Conservation (phyloP, 2,113 vertebrate genomes). For the Ceyx margarethae region DNA sequence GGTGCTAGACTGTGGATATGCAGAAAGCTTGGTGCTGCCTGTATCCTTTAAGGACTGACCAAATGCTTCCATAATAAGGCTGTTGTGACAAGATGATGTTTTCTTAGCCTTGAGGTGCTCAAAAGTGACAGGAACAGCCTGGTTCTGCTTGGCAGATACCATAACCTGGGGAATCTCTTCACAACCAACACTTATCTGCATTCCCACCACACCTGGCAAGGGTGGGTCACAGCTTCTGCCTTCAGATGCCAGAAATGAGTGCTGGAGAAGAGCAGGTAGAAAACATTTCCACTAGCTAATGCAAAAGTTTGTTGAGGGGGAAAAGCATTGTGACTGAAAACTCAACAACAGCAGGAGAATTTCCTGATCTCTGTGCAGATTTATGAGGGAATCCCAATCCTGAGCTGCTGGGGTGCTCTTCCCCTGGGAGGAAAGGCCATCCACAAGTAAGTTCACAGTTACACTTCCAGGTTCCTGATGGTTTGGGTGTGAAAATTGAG, state of each 20-base stretch:
- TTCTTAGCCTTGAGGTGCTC: neutral
- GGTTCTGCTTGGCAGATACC: neutral
- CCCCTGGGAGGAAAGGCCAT: slow-evolving; percentile 94
- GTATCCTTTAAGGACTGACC: slow-evolving; percentile 81
- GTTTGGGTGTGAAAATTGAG: neutral
- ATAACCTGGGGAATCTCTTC: neutral
- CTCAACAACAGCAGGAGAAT: neutral
- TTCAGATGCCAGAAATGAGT: neutral
- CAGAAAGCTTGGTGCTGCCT: slow-evolving; percentile 92
- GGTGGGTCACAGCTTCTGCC: neutral
- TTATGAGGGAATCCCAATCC: slow-evolving; percentile 92
- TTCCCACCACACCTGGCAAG: neutral
- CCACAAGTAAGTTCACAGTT: slow-evolving; percentile 85
- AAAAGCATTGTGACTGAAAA: neutral
- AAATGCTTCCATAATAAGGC: neutral
- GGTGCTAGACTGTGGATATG: slow-evolving; percentile 95
- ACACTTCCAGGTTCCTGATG: rapidly evolving
- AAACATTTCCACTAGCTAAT: neutral
- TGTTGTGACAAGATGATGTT: neutral
- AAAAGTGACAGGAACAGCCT: neutral
- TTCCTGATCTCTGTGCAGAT: slow-evolving; percentile 77
- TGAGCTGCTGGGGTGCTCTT: slow-evolving; percentile 93
- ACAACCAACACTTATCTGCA: rapidly evolving
- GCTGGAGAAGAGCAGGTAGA: neutral
- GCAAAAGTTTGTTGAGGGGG: neutral